Percentiles rank a stretch among this genome's conserved stretches.
These are phyloP conservation scores for Horisme vitalbata DNA, from an alignment of 2,888 invertebrate species.

Conservation along the genomic window DNA sequence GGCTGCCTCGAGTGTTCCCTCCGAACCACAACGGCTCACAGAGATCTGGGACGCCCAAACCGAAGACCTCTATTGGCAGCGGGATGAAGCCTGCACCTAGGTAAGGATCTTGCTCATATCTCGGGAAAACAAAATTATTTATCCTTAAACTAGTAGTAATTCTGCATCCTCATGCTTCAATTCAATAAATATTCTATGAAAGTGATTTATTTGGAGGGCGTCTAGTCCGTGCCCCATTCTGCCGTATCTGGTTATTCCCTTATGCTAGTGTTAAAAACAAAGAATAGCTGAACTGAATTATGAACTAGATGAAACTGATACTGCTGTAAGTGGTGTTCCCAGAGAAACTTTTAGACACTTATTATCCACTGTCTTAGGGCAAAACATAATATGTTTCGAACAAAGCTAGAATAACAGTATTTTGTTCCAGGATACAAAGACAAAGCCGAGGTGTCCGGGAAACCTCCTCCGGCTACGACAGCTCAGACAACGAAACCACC, in stretches of 20 bases:
- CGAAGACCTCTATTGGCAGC: slow-evolving; percentile 79
- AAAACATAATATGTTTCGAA: neutral
- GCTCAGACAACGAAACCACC: slow-evolving; percentile 91
- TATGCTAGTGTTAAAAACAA: no score
- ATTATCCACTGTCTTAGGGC: neutral
- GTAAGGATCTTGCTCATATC: slow-evolving; percentile 49
- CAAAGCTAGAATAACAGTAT: neutral
- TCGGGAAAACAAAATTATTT: no score
- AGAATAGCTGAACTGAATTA: no score
- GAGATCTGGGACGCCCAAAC: slow-evolving; percentile 85
- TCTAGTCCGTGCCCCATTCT: no score
- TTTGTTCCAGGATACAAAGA: slow-evolving; percentile 73
- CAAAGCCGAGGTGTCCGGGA: slow-evolving; percentile 87
- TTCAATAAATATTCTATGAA: no score
- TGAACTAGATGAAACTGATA: no score
- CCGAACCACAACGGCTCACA: slow-evolving; percentile 90
- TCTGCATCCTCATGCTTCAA: no score
- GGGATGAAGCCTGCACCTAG: slow-evolving; percentile 80
- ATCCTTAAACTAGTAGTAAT: no score
- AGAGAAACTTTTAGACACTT: no score
- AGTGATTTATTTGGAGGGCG: no score
- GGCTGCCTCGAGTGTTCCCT: slow-evolving; percentile 94
- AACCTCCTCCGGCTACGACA: slow-evolving; percentile 96
- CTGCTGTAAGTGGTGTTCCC: no score
- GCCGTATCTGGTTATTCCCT: no score